phyloP scores from a whole-genome alignment of 2,113 vertebrate species.

The Aleadryas rufinucha region DNA sequence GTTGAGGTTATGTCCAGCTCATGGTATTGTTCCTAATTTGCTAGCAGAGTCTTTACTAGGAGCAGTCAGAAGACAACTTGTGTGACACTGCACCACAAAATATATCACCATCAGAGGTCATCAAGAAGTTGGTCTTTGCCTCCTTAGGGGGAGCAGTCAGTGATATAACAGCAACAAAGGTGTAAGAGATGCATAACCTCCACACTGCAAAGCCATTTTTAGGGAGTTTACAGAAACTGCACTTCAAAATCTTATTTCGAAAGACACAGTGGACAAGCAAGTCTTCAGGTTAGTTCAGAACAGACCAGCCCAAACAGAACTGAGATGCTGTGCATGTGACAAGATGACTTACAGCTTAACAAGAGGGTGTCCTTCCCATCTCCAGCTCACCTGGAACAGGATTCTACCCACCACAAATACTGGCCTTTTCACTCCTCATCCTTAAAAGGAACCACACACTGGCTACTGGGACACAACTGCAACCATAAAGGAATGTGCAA shows the following conservation, averaged over 20 bases:
- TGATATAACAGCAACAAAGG: not conserved
- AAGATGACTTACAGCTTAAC: not conserved
- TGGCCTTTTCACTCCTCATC: not conserved
- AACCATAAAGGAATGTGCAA: rapidly evolving
- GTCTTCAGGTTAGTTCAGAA: not conserved
- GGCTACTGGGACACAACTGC: not conserved
- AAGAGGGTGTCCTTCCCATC: not conserved
- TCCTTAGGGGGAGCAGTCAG: not conserved
- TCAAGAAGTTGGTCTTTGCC: not conserved
- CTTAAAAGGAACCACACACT: not conserved
- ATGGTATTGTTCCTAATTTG: not conserved
- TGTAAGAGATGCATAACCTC: not conserved
- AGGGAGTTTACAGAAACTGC: not conserved
- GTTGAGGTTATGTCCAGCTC: not conserved
- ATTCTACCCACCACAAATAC: not conserved
- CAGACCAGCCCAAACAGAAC: not conserved
- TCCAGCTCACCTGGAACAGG: not conserved
- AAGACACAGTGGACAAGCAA: not conserved
- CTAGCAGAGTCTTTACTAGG: not conserved
- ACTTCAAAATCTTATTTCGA: not conserved
- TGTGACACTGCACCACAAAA: not conserved
- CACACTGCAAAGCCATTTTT: not conserved
- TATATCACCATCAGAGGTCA: not conserved
- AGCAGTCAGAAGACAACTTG: not conserved
- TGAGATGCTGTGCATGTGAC: not conserved